These are phyloP conservation scores for Caloenas nicobarica DNA, from an alignment of 2,113 vertebrate species.

Conservation along the genomic window DNA sequence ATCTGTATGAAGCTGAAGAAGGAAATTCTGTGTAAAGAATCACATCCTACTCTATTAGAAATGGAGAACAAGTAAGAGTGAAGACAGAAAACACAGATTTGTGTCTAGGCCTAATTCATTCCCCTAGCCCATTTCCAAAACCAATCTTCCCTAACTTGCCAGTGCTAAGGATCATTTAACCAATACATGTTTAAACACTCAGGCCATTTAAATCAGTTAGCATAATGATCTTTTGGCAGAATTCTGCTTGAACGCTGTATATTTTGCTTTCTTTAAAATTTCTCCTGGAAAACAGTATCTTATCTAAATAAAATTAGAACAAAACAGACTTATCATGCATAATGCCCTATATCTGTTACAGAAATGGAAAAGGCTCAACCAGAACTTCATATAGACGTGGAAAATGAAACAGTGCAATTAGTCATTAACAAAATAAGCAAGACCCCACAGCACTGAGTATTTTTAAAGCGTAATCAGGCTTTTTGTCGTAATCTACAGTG, in stretches of 20 bases:
- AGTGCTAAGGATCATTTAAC: background rate
- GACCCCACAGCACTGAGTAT: background rate
- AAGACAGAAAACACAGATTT: background rate
- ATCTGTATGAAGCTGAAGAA: background rate
- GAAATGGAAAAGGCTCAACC: background rate
- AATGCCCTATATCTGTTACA: background rate
- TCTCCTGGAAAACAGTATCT: background rate
- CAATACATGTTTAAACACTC: background rate
- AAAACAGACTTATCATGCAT: background rate
- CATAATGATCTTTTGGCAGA: background rate
- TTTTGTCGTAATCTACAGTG: background rate
- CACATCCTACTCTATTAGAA: background rate
- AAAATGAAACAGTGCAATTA: background rate
- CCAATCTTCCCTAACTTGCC: background rate
- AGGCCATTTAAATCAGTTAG: background rate
- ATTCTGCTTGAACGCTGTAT: background rate
- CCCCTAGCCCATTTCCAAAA: background rate
- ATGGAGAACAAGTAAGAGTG: background rate
- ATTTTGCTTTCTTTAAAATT: background rate
- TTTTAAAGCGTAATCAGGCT: background rate
- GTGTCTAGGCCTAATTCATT: background rate
- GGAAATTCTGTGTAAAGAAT: background rate
- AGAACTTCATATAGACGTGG: background rate
- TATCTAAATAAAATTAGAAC: background rate
- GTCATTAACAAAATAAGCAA: background rate